Evolutionary conservation across 1,140 invertebrate genomes (phyloP).

Genomic region (Camponotus vicinus): DNA sequence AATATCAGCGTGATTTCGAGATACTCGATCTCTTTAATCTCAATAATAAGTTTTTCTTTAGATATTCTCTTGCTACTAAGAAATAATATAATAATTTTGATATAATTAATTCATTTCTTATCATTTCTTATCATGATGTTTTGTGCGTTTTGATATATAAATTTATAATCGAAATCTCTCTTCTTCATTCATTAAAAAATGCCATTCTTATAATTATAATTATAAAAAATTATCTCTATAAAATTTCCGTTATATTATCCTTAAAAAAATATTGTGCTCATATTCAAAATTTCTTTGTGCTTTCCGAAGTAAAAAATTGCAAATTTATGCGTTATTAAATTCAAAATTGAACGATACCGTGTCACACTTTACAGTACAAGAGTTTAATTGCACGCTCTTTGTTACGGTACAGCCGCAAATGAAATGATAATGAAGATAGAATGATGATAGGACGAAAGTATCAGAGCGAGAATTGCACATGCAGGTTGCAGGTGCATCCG

Average conservation of each 20-base stretch:
- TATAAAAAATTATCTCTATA: background rate
- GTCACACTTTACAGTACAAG: background rate
- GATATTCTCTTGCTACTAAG: background rate
- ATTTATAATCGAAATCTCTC: background rate
- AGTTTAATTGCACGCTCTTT: conserved; percentile 32
- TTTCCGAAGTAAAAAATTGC: background rate
- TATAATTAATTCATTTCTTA: background rate
- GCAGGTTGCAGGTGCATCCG: conserved; percentile 59
- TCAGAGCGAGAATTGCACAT: conserved; percentile 52
- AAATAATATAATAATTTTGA: background rate
- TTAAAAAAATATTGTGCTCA: background rate
- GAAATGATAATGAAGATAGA: conserved; percentile 42
- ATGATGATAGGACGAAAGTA: conserved; percentile 21
- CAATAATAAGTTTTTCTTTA: conserved; percentile 5
- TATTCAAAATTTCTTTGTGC: background rate
- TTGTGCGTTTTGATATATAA: background rate
- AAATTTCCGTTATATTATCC: background rate
- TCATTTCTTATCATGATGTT: background rate
- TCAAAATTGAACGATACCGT: conserved; percentile 1
- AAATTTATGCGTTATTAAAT: conserved; percentile 9
- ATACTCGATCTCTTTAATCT: background rate
- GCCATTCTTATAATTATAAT: no score
- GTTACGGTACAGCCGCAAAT: conserved; percentile 4
- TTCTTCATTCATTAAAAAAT: no score
- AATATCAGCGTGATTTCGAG: background rate